Evolutionary conservation across 2,797 vertebrate species (phyloP), one percentile per base, ranked within the genome.

Genomic region (Chelon auratus): DNA sequence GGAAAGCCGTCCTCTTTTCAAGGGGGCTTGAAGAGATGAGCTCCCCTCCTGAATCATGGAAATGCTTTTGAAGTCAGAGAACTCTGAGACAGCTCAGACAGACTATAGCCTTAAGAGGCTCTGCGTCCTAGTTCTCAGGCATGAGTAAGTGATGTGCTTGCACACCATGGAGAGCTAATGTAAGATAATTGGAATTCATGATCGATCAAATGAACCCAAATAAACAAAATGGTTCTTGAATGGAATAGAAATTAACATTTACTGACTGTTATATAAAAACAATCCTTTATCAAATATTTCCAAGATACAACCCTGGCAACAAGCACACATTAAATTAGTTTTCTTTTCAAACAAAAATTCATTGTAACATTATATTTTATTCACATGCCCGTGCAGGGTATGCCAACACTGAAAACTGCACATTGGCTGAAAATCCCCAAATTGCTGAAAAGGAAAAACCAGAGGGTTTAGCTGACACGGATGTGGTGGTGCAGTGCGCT

Each of bases 41-140:
- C 22, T 37, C 10, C 37, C 39, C 52, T 66, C 22, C 13, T 26
- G 58, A 70, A 60, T 64, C 36, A 17, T 17, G 55, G 43, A 39
- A 30, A 56, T 65, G 66, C 56, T 75, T 78, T 65, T 70, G 17
- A 68, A 67, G 51, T 61, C 37, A 63, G 56, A 42, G 20, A 53
- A 43, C 59, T 55, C 59, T 55, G 62, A 67, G 45, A 60, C 36
- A 56, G 59, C 33, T 71, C 8, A 67, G 65, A 36, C 50, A 40
- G 75, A 66, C 77, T 54, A 18, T 30, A 59, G 66, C 68, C 81
- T 81, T 60, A 69, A 74, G 65, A 54, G 77, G 62, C 52, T 72
- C 69, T 69, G 48, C 69, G 66, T 39, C 55, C 70, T 48, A 62
- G 33, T 82, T 81, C 69, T 79, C 68, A 75, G 63, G 63, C 73